phyloP scores from a whole-genome alignment of 2,797 vertebrate species.

The Chrysocyon brachyurus region DNA sequence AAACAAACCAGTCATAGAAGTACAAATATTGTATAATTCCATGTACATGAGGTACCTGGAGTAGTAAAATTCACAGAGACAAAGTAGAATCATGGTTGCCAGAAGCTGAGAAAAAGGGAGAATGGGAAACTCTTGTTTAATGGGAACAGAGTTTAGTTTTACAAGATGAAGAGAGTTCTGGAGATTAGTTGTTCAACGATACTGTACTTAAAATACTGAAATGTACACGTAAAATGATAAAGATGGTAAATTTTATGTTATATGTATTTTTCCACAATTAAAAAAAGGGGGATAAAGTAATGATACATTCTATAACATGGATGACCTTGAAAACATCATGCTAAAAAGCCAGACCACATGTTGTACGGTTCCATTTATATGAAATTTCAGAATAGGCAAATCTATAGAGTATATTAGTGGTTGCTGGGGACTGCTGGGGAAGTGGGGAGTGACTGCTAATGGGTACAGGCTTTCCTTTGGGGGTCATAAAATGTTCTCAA shows the following conservation, averaged over 20 bases:
- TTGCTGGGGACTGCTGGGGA: background rate
- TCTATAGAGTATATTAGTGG: background rate
- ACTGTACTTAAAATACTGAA: background rate
- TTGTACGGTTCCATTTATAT: background rate
- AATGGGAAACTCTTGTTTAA: background rate
- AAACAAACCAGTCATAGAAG: background rate
- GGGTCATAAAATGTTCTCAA: background rate
- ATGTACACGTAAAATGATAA: background rate
- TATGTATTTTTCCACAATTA: background rate
- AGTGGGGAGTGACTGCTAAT: background rate
- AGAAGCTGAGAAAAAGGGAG: background rate
- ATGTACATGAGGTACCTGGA: background rate
- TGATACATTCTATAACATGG: background rate
- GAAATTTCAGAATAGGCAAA: background rate
- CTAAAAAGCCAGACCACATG: background rate
- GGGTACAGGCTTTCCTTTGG: background rate
- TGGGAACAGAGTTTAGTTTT: background rate
- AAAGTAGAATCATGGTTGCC: background rate
- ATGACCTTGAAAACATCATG: background rate
- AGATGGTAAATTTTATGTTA: background rate
- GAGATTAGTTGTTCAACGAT: background rate
- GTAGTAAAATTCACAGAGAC: background rate
- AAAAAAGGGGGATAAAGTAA: background rate
- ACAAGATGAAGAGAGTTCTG: background rate
- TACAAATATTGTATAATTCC: background rate